Evolutionary conservation across 1,140 invertebrate genomes (phyloP).

Genomic region (Drosophila nasuta): DNA sequence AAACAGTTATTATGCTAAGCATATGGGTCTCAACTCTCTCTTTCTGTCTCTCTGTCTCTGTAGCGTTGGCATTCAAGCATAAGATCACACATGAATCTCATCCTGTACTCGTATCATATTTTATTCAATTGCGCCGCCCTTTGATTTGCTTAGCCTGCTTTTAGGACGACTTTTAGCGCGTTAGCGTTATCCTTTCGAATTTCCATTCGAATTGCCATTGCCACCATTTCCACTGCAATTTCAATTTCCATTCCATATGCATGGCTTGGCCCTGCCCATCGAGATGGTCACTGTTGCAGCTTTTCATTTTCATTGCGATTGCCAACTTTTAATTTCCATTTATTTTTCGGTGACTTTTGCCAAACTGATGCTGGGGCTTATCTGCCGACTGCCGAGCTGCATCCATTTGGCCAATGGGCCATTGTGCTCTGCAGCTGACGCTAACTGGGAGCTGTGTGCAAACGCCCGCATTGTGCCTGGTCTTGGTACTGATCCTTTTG

Average conservation of each 20-base stretch:
- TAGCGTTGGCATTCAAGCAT: not conserved
- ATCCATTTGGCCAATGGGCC: conserved; percentile 15
- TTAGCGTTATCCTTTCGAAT: conserved; percentile 7
- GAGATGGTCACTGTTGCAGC: conserved; percentile 14
- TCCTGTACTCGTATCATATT: conserved; percentile 38
- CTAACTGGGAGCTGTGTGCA: conserved; percentile 6
- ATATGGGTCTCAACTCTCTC: conserved; percentile 27
- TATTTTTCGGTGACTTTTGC: conserved; percentile 63
- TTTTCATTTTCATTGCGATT: conserved; percentile 16
- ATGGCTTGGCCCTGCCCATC: conserved; percentile 5
- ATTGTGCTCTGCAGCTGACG: conserved; percentile 48
- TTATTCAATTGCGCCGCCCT: conserved; percentile 50
- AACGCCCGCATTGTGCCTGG: conserved; percentile 6
- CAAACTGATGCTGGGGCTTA: conserved; percentile 48
- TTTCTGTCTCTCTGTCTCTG: not conserved
- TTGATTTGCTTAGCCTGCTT: conserved; percentile 27
- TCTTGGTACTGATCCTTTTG: not conserved
- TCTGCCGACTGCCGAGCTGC: conserved; percentile 34
- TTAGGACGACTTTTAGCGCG: not conserved
- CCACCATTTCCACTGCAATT: conserved; percentile 14
- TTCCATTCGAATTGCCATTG: conserved; percentile 1
- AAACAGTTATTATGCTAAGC: conserved; percentile 52
- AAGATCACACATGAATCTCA: conserved; percentile 37
- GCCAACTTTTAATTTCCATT: conserved; percentile 73
- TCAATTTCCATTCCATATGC: conserved; percentile 33